A percentile compares a stretch with the other conserved stretches of the same genome.
Conservation (phyloP, 2,797 vertebrate species). For the Cyclura pinguis region DNA sequence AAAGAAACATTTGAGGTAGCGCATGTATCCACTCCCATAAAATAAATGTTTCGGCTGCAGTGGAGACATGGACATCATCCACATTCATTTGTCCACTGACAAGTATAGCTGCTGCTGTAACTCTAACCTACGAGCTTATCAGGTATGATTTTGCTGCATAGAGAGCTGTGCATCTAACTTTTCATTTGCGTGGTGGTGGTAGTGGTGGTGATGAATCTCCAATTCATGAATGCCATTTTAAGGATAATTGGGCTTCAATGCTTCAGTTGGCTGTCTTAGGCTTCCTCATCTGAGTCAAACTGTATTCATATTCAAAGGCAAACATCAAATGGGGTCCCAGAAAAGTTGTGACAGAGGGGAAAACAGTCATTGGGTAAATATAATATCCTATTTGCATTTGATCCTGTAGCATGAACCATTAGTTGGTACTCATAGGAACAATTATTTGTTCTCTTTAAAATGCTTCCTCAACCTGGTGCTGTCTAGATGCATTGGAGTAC, state of each 20-base stretch:
- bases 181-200: not conserved
- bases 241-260: not conserved
- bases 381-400: not conserved
- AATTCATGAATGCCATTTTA: not conserved
- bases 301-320: not conserved
- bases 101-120: not conserved
- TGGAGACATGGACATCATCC: not conserved
- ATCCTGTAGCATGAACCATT: not conserved
- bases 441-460: not conserved
- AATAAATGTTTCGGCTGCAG: not conserved
- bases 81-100: not conserved
- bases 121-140: not conserved
- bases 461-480: not conserved
- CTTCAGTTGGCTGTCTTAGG: not conserved
- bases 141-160: not conserved
- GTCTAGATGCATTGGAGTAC: not conserved
- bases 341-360: not conserved
- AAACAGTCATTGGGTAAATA: too few species aligned
- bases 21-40: not conserved
- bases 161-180: not conserved
- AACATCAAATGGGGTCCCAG: not conserved
- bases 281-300: not conserved
- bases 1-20: not conserved
- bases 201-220: not conserved
- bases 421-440: not conserved